Conservation (phyloP, 2,888 invertebrate genomes). For the Spisula subtruncata region DNA sequence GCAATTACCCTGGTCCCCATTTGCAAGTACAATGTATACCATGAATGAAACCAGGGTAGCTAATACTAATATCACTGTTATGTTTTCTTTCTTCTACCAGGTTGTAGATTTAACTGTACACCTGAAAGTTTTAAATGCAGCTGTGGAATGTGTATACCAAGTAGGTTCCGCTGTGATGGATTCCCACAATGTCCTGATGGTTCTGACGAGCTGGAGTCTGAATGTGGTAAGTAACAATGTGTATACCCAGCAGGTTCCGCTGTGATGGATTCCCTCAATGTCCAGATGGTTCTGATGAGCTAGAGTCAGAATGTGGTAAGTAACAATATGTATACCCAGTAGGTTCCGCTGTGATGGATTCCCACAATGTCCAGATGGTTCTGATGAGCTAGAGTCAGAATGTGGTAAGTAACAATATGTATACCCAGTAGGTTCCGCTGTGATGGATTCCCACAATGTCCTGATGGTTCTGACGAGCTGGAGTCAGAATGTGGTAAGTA, state of each 20-base stretch:
- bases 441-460: slow-evolving; percentile 75
- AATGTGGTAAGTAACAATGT: slow-evolving; percentile 88
- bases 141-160: slow-evolving; percentile 93
- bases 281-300: slow-evolving; percentile 77
- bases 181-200: slow-evolving; percentile 77
- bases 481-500: slow-evolving; percentile 67
- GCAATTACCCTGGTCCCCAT: too few species aligned
- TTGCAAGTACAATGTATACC: too few species aligned
- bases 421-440: slow-evolving; percentile 88
- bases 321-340: slow-evolving; percentile 91
- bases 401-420: slow-evolving; percentile 89
- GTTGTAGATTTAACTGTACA: slow-evolving; percentile 67
- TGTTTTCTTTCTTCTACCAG: slow-evolving; percentile 28
- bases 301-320: slow-evolving; percentile 67
- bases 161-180: slow-evolving; percentile 64
- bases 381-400: slow-evolving; percentile 73
- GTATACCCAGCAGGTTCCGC: slow-evolving; percentile 89
- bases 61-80: too few species aligned
- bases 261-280: slow-evolving; percentile 76
- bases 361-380: slow-evolving; percentile 76
- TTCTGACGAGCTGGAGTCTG: slow-evolving; percentile 73
- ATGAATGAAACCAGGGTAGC: too few species aligned
- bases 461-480: slow-evolving; percentile 77
- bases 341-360: slow-evolving; percentile 68
- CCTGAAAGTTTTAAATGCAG: slow-evolving; percentile 92